These are phyloP conservation scores for Eptatretus burgeri DNA, from an alignment of 2,113 vertebrate genomes.

Conservation along the genomic window DNA sequence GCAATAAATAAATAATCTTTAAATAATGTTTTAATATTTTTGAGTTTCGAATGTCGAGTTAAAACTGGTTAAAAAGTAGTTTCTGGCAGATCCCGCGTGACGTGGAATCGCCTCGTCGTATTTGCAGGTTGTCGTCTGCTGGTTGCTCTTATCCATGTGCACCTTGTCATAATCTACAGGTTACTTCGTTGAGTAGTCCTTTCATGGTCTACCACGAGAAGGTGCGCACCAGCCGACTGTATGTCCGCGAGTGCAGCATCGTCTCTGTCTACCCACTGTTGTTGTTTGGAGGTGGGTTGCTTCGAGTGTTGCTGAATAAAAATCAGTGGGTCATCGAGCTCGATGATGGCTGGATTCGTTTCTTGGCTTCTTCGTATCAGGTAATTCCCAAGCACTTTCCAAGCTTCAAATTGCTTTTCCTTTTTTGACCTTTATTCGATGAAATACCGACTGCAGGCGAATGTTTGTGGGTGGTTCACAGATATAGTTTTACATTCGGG, in stretches of 20 bases:
- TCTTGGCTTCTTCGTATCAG: constrained; percentile 56
- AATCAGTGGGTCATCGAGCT: constrained; percentile 50
- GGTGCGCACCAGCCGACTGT: constrained; percentile 68
- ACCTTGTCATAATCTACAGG: constrained; percentile 17
- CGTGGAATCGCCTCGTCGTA: too few relatives aligned
- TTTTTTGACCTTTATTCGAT: background rate
- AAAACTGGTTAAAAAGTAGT: too few relatives aligned
- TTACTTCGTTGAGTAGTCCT: constrained; percentile 49
- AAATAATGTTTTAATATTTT: too few relatives aligned
- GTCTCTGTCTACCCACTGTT: constrained; percentile 66
- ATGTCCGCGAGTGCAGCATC: constrained; percentile 91
- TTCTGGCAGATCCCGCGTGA: too few relatives aligned
- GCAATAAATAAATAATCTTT: too few relatives aligned
- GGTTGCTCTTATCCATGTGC: too few relatives aligned
- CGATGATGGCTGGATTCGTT: constrained; percentile 76
- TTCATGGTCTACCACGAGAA: constrained; percentile 92
- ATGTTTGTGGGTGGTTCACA: background rate
- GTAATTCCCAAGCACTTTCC: constrained; percentile 19
- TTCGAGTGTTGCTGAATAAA: constrained; percentile 40
- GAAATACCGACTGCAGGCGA: background rate
- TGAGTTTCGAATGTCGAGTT: too few relatives aligned
- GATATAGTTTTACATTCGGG: background rate
- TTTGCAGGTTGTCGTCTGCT: too few relatives aligned
- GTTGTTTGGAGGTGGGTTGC: constrained; percentile 52
- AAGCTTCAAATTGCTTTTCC: background rate